Conservation (phyloP, 2,888 invertebrate species). For the Sericinus montela region DNA sequence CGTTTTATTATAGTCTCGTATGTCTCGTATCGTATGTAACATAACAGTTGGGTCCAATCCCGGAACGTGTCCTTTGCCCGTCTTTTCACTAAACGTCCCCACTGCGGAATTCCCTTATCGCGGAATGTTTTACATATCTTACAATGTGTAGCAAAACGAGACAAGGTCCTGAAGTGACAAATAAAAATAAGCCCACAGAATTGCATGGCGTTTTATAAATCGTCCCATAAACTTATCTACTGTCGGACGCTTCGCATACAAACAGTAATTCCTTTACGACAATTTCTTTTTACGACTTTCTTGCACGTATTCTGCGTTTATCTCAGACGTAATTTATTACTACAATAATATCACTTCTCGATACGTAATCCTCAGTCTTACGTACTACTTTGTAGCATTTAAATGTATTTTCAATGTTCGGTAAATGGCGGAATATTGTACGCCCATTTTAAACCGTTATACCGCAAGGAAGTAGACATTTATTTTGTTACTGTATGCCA, state of each 20-base stretch:
- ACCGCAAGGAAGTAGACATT: no score
- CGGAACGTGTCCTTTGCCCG: no score
- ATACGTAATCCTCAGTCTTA: conserved; percentile 5
- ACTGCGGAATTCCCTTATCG: no score
- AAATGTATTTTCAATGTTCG: neutral
- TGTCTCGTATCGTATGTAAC: no score
- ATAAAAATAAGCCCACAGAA: conserved; percentile 5
- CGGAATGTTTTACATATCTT: no score
- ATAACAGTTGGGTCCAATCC: no score
- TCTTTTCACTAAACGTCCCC: no score
- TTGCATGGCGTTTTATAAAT: conserved; percentile 20
- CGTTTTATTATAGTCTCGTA: no score
- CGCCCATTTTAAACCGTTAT: no score
- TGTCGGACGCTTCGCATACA: conserved; percentile 24
- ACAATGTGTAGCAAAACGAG: neutral
- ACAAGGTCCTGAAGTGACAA: neutral
- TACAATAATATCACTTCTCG: conserved; percentile 39
- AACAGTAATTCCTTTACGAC: conserved; percentile 29
- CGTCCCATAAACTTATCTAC: conserved; percentile 25
- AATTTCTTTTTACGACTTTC: conserved; percentile 45
- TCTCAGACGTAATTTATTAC: conserved; percentile 49
- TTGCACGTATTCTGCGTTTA: conserved; percentile 37
- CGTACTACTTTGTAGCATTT: neutral
- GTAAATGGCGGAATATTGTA: no score
- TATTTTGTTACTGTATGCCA: no score